Conservation (phyloP, 2,797 vertebrate species). For the Rachycentron canadum region DNA sequence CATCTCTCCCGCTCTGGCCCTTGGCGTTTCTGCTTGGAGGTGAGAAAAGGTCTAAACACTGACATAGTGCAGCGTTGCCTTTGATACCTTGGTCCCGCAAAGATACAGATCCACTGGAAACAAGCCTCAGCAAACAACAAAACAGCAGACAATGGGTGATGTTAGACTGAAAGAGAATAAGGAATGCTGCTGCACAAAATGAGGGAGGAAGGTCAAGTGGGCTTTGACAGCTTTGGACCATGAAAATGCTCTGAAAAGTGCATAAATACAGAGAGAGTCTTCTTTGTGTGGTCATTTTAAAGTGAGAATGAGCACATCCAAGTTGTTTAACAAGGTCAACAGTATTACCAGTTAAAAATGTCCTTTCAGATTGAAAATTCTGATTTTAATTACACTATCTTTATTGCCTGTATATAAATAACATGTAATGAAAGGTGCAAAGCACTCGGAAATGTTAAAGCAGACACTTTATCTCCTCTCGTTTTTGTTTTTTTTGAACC, state of each 20-base stretch:
- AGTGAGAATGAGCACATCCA: not conserved
- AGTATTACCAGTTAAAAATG: not conserved
- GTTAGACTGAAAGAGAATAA: constrained; percentile 30
- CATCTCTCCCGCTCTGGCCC: constrained; percentile 61
- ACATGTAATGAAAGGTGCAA: not conserved
- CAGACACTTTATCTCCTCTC: too few relatives aligned
- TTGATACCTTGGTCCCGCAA: constrained; percentile 60
- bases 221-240: not conserved
- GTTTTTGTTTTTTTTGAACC: not conserved
- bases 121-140: constrained; percentile 17
- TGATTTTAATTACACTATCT: not conserved
- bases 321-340: constrained; percentile 25
- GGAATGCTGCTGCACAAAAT: constrained; percentile 4
- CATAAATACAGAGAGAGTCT: not conserved
- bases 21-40: constrained; percentile 70
- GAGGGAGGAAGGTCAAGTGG: constrained; percentile 44
- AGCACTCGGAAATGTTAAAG: not conserved
- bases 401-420: not conserved
- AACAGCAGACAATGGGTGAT: constrained; percentile 24
- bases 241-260: constrained; percentile 23
- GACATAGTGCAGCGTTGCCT: constrained; percentile 69
- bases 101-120: constrained; percentile 59
- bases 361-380: constrained; percentile 1
- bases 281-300: constrained; percentile 22
- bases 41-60: constrained; percentile 79